Evolutionary conservation across 2,113 vertebrate species (phyloP).

Genomic region (Triplophysa dalaica): DNA sequence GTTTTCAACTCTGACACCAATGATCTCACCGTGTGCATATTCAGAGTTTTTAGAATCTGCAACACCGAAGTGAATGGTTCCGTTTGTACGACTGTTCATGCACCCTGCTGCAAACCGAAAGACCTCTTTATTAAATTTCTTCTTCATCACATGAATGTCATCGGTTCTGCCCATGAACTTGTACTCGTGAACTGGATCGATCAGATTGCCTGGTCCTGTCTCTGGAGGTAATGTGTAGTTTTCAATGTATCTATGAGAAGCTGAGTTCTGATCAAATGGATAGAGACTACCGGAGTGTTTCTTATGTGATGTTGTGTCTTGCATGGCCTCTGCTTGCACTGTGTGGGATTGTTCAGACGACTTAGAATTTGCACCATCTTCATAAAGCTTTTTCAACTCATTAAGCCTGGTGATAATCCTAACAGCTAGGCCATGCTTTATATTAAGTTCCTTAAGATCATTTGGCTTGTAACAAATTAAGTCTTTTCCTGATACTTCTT

Average conservation of each 20-base stretch:
- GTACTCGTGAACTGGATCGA: conserved; percentile 74
- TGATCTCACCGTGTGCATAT: conserved; percentile 36
- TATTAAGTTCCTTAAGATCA: conserved; percentile 66
- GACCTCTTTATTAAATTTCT: conserved; percentile 74
- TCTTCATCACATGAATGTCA: conserved; percentile 51
- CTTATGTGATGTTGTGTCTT: neutral
- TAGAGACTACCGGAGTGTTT: conserved; percentile 19
- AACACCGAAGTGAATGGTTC: conserved; percentile 77
- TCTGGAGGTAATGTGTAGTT: conserved; percentile 68
- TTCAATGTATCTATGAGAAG: conserved; percentile 65
- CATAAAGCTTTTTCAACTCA: conserved; percentile 21
- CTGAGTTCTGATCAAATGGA: conserved; percentile 68
- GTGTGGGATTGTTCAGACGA: neutral
- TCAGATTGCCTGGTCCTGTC: conserved; percentile 72
- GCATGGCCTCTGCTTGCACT: neutral
- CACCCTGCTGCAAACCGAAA: conserved; percentile 76
- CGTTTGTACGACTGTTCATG: conserved; percentile 75
- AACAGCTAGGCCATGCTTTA: conserved; percentile 70
- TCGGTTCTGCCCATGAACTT: conserved; percentile 68
- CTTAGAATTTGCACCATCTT: conserved; percentile 25
- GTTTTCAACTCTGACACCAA: conserved; percentile 15
- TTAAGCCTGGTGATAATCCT: conserved; percentile 63
- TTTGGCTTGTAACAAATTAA: conserved; percentile 67
- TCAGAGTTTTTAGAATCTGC: conserved; percentile 36
- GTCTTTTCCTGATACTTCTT: conserved; percentile 71